Evolutionary conservation across 2,797 vertebrate genomes (phyloP).

Genomic region (Cossypha polioptera): DNA sequence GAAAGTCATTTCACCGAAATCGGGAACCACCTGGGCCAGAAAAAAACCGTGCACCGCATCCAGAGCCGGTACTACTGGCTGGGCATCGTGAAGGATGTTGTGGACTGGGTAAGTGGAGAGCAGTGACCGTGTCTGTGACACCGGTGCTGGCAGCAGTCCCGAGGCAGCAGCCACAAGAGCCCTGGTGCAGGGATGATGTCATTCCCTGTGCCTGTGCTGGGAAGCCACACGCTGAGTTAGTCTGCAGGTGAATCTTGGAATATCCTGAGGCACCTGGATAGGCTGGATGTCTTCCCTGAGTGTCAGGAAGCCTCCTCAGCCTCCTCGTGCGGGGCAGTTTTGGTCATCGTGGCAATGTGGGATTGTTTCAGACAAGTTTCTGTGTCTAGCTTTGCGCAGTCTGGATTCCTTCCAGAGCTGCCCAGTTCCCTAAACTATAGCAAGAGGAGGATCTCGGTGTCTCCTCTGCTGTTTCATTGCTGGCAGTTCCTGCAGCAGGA

Average conservation of each 20-base stretch:
- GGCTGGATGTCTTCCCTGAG: neutral
- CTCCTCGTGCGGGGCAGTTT: neutral
- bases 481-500: neutral
- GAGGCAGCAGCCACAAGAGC: neutral
- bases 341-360: neutral
- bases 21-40: constrained; percentile 89
- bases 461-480: neutral
- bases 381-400: neutral
- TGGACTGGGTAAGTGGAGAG: constrained; percentile 84
- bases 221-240: neutral
- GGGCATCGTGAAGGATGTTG: constrained; percentile 91
- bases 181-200: neutral
- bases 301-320: neutral
- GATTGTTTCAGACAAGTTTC: neutral
- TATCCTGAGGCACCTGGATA: neutral
- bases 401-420: neutral
- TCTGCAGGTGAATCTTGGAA: constrained; percentile 1
- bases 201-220: neutral
- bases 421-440: neutral
- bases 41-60: constrained; percentile 90
- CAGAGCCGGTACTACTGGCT: constrained; percentile 94
- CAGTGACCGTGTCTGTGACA: neutral
- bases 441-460: neutral
- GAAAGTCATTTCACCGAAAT: constrained; percentile 89
- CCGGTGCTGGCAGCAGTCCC: neutral